These are phyloP conservation scores for Poliocrania exsul DNA, from an alignment of 2,797 vertebrate species.

Conservation along the genomic window DNA sequence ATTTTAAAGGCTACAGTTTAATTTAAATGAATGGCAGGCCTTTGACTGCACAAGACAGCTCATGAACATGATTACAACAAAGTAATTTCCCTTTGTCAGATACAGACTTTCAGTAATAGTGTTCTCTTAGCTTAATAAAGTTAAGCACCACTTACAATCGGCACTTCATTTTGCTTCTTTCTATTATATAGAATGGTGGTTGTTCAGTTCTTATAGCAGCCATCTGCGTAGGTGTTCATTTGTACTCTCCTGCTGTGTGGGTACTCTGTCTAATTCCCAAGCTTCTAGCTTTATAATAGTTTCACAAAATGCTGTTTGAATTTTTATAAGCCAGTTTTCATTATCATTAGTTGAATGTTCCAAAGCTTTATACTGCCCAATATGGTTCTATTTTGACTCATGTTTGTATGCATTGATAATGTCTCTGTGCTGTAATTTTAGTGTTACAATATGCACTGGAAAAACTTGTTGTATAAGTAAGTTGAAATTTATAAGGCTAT, in stretches of 20 bases:
- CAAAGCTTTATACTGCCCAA: slow-evolving; percentile 67
- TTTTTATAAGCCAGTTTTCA: slow-evolving; percentile 71
- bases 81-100: slow-evolving; percentile 77
- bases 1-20: slow-evolving; percentile 73
- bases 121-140: slow-evolving; percentile 76
- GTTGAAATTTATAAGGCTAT: slow-evolving; percentile 57
- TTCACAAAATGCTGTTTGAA: slow-evolving; percentile 69
- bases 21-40: slow-evolving; percentile 73
- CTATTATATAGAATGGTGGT: slow-evolving; percentile 58
- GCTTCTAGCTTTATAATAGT: slow-evolving; percentile 68
- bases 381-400: slow-evolving; percentile 70
- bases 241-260: slow-evolving; percentile 69
- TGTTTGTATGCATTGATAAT: slow-evolving; percentile 65
- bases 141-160: slow-evolving; percentile 74
- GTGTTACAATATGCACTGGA: slow-evolving; percentile 59
- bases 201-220: slow-evolving; percentile 72
- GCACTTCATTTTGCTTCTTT: slow-evolving; percentile 72
- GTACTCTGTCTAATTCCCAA: slow-evolving; percentile 69
- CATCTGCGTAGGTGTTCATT: slow-evolving; percentile 69
- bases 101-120: slow-evolving; percentile 67
- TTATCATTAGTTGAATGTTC: slow-evolving; percentile 69
- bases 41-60: slow-evolving; percentile 72
- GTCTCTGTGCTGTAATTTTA: slow-evolving; percentile 52
- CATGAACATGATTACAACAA: slow-evolving; percentile 70
- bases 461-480: slow-evolving; percentile 42